A percentile compares a stretch with the other conserved stretches of the same genome.
Evolutionary conservation across 2,113 vertebrate species (phyloP).

Genomic region (Felis chaus): DNA sequence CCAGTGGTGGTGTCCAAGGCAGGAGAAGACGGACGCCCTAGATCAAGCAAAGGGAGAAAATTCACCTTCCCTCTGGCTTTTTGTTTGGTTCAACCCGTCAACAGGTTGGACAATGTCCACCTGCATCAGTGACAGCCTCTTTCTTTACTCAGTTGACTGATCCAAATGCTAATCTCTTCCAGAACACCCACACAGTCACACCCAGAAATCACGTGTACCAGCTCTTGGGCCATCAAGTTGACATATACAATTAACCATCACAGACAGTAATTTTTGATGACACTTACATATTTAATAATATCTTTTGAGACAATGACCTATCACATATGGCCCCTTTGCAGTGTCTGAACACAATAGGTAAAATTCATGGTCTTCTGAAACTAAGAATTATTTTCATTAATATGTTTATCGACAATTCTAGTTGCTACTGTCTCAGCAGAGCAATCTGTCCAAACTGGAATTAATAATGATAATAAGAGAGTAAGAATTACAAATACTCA

Average conservation of each 20-base stretch:
- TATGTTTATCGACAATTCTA: background rate
- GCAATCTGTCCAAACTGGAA: slow-evolving; percentile 8
- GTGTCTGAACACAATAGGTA: background rate
- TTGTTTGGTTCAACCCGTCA: background rate
- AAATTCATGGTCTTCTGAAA: background rate
- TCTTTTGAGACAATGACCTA: slow-evolving; percentile 24
- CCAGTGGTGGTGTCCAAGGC: background rate
- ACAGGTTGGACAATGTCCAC: too few relatives aligned
- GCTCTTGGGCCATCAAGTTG: background rate
- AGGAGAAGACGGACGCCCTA: background rate
- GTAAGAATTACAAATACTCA: background rate
- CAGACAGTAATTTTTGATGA: background rate
- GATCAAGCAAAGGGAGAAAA: background rate
- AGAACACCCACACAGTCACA: background rate
- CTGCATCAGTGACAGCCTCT: background rate
- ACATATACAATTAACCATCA: background rate
- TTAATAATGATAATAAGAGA: background rate
- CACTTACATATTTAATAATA: background rate
- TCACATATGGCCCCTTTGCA: background rate
- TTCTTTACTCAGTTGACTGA: background rate
- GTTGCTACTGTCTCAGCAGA: background rate
- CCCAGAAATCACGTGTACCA: background rate
- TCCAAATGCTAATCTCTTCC: background rate
- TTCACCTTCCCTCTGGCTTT: background rate
- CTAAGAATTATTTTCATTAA: background rate